These are phyloP conservation scores for Neolamprologus sp. DNA, from an alignment of 2,113 vertebrate genomes.

Conservation along the genomic window DNA sequence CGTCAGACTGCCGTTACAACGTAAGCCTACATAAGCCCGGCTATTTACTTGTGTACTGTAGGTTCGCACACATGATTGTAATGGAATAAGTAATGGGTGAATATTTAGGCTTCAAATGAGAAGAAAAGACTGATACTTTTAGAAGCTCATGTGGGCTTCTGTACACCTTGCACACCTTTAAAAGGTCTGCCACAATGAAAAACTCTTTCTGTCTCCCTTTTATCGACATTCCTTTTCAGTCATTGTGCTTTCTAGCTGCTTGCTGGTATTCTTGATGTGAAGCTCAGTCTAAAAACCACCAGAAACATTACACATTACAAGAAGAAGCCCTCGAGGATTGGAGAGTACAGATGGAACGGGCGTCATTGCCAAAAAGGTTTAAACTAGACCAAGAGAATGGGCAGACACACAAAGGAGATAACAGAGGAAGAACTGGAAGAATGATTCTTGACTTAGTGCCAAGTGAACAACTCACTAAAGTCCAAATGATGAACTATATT, in stretches of 20 bases:
- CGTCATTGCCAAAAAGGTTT: background rate
- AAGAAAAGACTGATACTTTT: background rate
- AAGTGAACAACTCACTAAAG: background rate
- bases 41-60: background rate
- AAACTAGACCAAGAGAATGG: background rate
- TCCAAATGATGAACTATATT: background rate
- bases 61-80: background rate
- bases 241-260: rapidly evolving
- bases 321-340: background rate
- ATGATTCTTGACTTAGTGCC: background rate
- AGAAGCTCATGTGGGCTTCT: background rate
- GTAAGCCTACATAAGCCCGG: background rate
- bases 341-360: background rate
- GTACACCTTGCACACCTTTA: background rate
- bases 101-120: background rate
- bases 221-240: background rate
- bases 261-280: background rate
- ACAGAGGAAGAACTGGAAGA: background rate
- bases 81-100: background rate
- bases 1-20: background rate
- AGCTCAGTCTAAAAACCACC: background rate
- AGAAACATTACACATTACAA: background rate
- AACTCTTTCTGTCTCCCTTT: background rate
- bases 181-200: background rate
- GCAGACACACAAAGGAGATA: background rate